These are phyloP conservation scores for Agrilus planipennis DNA, from an alignment of 1,140 invertebrate genomes.

Conservation along the genomic window DNA sequence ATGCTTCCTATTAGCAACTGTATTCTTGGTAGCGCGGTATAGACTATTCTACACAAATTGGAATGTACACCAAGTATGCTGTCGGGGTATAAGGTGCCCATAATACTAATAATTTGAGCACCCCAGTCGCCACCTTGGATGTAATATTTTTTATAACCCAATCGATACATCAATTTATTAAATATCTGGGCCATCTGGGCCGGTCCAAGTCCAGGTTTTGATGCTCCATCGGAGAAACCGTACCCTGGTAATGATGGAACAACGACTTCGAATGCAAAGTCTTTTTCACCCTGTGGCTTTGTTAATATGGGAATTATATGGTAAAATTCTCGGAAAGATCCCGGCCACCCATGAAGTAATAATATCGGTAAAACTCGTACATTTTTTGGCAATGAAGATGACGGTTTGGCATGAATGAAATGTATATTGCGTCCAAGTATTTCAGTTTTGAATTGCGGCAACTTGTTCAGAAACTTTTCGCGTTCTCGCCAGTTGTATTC, in stretches of 20 bases:
- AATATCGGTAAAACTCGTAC: constrained; percentile 54
- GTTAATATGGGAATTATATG: constrained; percentile 65
- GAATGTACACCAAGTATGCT: constrained; percentile 54
- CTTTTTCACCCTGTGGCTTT: constrained; percentile 36
- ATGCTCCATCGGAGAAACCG: constrained; percentile 65
- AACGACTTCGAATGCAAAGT: constrained; percentile 70
- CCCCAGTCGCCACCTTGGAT: constrained; percentile 84
- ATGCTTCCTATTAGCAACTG: constrained; percentile 42
- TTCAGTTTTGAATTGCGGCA: constrained; percentile 58
- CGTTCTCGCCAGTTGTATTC: constrained; percentile 62
- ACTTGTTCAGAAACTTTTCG: constrained; percentile 51
- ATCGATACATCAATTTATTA: constrained; percentile 68
- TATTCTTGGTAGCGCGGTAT: constrained; percentile 30
- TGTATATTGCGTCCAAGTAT: constrained; percentile 65
- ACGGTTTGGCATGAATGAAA: constrained; percentile 53
- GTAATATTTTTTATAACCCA: constrained; percentile 66
- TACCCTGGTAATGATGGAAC: constrained; percentile 71
- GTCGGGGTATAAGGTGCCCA: constrained; percentile 58
- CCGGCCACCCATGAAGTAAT: constrained; percentile 83
- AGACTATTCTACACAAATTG: constrained; percentile 48
- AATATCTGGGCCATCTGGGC: constrained; percentile 59
- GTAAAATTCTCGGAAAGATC: constrained; percentile 76
- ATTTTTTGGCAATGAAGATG: too few species aligned
- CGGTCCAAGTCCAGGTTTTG: constrained; percentile 47
- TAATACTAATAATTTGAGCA: constrained; percentile 40